Conservation (phyloP, 1,140 invertebrate genomes). For the Dendroctonus ponderosae region DNA sequence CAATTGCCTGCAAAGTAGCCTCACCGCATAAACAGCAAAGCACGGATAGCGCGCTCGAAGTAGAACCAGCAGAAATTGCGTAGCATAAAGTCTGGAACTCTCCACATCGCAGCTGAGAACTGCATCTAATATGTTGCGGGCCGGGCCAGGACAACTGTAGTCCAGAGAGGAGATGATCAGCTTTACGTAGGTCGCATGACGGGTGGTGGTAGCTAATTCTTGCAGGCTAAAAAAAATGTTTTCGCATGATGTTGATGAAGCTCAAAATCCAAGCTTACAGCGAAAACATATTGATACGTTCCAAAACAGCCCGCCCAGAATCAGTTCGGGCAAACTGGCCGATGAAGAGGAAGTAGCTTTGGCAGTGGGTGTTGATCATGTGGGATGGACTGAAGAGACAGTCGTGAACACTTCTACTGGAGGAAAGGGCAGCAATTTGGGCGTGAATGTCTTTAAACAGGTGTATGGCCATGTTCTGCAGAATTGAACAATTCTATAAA, state of each 20-base stretch:
- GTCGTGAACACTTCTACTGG: slow-evolving; percentile 75
- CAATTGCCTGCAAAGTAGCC: slow-evolving; percentile 77
- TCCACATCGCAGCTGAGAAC: slow-evolving; percentile 67
- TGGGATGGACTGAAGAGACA: slow-evolving; percentile 86
- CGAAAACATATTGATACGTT: slow-evolving; percentile 75
- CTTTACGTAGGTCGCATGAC: slow-evolving; percentile 90
- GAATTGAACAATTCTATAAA: too few relatives aligned
- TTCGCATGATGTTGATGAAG: not conserved
- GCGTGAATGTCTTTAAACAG: slow-evolving; percentile 76
- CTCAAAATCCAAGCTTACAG: slow-evolving; percentile 54
- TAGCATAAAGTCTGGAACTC: slow-evolving; percentile 82
- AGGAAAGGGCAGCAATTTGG: slow-evolving; percentile 72
- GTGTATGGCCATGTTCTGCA: slow-evolving; percentile 63
- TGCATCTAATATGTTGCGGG: slow-evolving; percentile 71
- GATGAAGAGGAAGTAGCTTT: slow-evolving; percentile 91
- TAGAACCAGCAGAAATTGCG: slow-evolving; percentile 83
- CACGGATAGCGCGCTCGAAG: slow-evolving; percentile 64
- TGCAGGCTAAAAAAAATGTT: slow-evolving; percentile 60
- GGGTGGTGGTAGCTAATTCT: slow-evolving; percentile 75
- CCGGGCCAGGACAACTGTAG: slow-evolving; percentile 71
- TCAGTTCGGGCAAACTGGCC: slow-evolving; percentile 78
- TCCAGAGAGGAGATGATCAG: slow-evolving; percentile 86
- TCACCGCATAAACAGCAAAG: slow-evolving; percentile 79
- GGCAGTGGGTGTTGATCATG: slow-evolving; percentile 83
- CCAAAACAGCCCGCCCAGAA: slow-evolving; percentile 71